Conservation (phyloP, 2,113 vertebrate species). For the Podilymbus podiceps region DNA sequence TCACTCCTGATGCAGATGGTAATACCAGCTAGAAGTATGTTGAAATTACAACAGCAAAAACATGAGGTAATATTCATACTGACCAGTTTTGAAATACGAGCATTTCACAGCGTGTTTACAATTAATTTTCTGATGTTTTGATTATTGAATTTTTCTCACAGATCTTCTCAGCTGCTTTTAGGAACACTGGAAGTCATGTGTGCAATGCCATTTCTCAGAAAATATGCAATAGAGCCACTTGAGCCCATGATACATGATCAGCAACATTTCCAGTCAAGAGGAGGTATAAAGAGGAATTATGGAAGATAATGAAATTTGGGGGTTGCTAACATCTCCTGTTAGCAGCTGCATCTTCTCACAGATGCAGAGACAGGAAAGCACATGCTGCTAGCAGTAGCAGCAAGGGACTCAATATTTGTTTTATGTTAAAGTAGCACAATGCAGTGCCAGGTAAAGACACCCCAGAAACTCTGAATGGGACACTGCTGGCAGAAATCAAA, state of each 20-base stretch:
- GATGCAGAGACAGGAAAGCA: background rate
- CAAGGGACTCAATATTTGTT: background rate
- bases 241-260: background rate
- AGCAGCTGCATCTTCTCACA: background rate
- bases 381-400: background rate
- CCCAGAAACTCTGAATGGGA: background rate
- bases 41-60: background rate
- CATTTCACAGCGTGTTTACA: background rate
- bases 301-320: background rate
- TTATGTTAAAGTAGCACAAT: background rate
- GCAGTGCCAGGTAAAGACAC: background rate
- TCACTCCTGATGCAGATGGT: background rate
- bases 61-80: background rate
- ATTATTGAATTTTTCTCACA: background rate
- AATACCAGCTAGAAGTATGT: background rate
- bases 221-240: background rate
- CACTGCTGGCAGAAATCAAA: background rate
- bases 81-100: background rate
- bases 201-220: background rate
- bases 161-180: background rate
- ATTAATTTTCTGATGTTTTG: background rate
- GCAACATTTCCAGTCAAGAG: background rate
- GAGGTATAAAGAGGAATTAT: background rate
- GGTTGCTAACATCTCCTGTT: background rate
- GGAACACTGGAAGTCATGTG: background rate